Evolutionary conservation across 2,888 invertebrate species (phyloP).

Genomic region (Philereme vetulata): DNA sequence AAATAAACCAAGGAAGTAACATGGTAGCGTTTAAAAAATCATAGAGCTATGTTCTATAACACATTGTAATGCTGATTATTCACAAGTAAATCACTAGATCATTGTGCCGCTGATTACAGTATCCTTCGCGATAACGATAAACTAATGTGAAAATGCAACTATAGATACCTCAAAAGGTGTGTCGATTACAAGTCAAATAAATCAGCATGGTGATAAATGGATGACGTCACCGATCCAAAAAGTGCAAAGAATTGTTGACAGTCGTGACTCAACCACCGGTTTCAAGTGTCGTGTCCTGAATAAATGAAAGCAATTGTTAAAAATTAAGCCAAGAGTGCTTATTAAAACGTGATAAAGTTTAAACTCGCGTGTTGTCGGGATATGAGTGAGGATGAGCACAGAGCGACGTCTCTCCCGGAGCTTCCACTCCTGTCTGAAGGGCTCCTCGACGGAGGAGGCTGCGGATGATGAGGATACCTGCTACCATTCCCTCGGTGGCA

Average conservation of each 20-base stretch:
- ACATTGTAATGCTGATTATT: constrained; percentile 45
- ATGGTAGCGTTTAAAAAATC: constrained; percentile 2
- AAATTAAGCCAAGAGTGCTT: constrained; percentile 29
- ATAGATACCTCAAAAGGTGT: constrained; percentile 54
- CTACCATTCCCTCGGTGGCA: constrained; percentile 77
- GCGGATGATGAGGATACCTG: constrained; percentile 77
- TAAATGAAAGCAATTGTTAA: constrained; percentile 18
- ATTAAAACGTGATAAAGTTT: constrained; percentile 46
- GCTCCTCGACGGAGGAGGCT: constrained; percentile 81
- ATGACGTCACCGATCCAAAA: constrained; percentile 39
- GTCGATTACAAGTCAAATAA: constrained; percentile 42
- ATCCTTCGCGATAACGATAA: constrained; percentile 57
- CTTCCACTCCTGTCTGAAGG: constrained; percentile 87
- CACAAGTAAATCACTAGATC: constrained; percentile 56
- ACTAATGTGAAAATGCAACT: constrained; percentile 49
- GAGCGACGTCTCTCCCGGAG: constrained; percentile 86
- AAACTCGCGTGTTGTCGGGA: constrained; percentile 55
- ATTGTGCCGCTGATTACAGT: constrained; percentile 59
- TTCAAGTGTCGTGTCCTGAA: constrained; percentile 24
- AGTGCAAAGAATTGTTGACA: constrained; percentile 32
- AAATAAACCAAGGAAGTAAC: constrained; percentile 1
- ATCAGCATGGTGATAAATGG: constrained; percentile 19
- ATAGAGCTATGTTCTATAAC: not conserved
- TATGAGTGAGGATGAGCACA: constrained; percentile 80
- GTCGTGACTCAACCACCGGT: constrained; percentile 27